These are phyloP conservation scores for Anthopleura xanthogrammica DNA, from an alignment of 92 coral and sea anemone species.

Conservation along the genomic window DNA sequence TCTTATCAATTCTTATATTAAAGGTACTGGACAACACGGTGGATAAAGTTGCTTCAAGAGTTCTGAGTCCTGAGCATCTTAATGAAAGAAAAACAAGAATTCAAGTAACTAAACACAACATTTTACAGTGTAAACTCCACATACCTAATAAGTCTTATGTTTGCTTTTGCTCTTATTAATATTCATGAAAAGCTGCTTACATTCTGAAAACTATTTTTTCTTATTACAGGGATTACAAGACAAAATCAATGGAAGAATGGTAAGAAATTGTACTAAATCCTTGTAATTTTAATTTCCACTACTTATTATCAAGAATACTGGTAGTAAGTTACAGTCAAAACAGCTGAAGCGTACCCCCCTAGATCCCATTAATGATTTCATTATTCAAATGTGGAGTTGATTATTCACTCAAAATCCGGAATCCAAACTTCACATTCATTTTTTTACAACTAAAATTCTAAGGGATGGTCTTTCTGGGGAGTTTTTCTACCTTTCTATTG, in stretches of 20 bases:
- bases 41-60: slow-evolving; percentile 55
- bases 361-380: background rate
- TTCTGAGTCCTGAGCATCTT: slow-evolving; percentile 53
- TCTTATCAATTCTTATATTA: background rate
- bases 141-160: too few species aligned
- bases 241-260: slow-evolving; percentile 40
- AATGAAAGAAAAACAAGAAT: slow-evolving; percentile 47
- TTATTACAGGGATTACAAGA: slow-evolving; percentile 33
- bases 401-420: too few species aligned
- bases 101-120: slow-evolving; percentile 17
- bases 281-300: too few species aligned
- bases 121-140: background rate
- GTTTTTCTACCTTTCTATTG: too few species aligned
- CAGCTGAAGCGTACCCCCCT: too few species aligned
- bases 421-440: background rate
- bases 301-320: too few species aligned
- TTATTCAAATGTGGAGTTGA: background rate
- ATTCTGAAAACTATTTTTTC: background rate
- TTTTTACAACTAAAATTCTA: too few species aligned
- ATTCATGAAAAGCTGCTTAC: background rate
- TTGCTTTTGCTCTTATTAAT: too few species aligned
- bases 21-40: slow-evolving; percentile 72
- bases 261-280: slow-evolving; percentile 1
- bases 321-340: too few species aligned
- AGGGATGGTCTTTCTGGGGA: too few species aligned